Evolutionary conservation across 2,113 vertebrate species (phyloP).

Genomic region (Craseonycteris thonglongyai): DNA sequence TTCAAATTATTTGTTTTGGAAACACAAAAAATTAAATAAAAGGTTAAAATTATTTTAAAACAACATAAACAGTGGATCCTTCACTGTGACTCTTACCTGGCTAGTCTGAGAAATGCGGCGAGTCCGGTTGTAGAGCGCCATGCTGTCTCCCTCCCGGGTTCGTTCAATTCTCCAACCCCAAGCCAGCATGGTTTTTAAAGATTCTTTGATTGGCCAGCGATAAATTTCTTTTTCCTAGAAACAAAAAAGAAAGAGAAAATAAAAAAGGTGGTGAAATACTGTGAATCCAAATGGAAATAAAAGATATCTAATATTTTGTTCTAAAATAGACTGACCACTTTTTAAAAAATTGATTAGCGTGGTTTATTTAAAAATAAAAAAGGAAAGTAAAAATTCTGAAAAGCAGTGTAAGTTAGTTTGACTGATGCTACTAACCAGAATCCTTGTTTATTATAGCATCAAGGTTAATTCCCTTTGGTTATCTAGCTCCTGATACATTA

Average conservation of each 20-base stretch:
- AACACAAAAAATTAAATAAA: neutral
- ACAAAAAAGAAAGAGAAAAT: neutral
- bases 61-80: too few relatives aligned
- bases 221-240: constrained; percentile 94
- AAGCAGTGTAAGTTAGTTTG: neutral
- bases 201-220: constrained; percentile 92
- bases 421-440: neutral
- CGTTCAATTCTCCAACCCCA: constrained; percentile 95
- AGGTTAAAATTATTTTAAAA: neutral
- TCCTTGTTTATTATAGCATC: rapidly evolving
- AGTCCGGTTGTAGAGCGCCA: constrained; percentile 86
- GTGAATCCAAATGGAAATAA: neutral
- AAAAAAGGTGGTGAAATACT: rapidly evolving
- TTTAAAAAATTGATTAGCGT: neutral
- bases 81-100: constrained; percentile 79
- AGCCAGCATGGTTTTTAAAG: constrained; percentile 92
- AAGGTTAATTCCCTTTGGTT: neutral
- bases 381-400: neutral
- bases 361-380: neutral
- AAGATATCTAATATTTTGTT: neutral
- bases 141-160: constrained; percentile 89
- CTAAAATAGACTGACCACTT: neutral
- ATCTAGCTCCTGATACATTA: neutral
- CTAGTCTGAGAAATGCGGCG: constrained; percentile 94
- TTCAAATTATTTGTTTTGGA: neutral